Evolutionary conservation across 2,113 vertebrate genomes (phyloP).

Genomic region (Gambusia holbrooki): DNA sequence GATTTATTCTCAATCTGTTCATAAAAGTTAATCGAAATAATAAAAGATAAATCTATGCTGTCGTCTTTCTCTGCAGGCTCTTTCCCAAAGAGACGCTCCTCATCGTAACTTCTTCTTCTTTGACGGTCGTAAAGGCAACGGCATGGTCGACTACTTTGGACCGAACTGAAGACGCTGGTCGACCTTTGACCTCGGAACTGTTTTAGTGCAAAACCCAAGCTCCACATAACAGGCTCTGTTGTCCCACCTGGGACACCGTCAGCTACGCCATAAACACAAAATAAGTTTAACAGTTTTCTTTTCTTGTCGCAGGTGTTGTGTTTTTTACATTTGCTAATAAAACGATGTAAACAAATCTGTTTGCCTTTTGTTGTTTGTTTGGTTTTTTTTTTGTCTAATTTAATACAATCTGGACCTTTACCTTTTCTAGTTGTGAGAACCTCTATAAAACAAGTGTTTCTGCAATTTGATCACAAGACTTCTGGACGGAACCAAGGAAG

Average conservation of each 20-base stretch:
- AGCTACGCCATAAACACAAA: not conserved
- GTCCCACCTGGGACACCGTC: slow-evolving; percentile 20
- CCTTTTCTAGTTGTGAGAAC: too few species aligned
- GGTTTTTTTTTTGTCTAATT: not conserved
- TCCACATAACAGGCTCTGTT: not conserved
- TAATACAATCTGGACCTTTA: not conserved
- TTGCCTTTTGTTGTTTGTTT: not conserved
- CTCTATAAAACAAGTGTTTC: not conserved
- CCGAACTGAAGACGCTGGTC: slow-evolving; percentile 68
- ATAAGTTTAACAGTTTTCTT: not conserved
- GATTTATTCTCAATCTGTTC: too few species aligned
- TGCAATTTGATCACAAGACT: not conserved
- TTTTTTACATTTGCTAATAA: slow-evolving; percentile 74
- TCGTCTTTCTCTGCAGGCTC: slow-evolving; percentile 76
- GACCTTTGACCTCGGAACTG: not conserved
- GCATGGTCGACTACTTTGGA: slow-evolving; percentile 88
- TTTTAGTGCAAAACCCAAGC: not conserved
- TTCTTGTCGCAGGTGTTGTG: not conserved
- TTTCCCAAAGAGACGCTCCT: slow-evolving; percentile 91
- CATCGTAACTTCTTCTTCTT: slow-evolving; percentile 97
- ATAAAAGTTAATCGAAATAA: too few species aligned
- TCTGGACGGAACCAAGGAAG: too few species aligned
- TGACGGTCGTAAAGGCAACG: slow-evolving; percentile 87
- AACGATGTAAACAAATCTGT: slow-evolving; percentile 35
- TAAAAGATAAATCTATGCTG: not conserved